Base-by-base conservation (phyloP, 92 coral and sea anemone species). In the Actinernus sp. region DNA sequence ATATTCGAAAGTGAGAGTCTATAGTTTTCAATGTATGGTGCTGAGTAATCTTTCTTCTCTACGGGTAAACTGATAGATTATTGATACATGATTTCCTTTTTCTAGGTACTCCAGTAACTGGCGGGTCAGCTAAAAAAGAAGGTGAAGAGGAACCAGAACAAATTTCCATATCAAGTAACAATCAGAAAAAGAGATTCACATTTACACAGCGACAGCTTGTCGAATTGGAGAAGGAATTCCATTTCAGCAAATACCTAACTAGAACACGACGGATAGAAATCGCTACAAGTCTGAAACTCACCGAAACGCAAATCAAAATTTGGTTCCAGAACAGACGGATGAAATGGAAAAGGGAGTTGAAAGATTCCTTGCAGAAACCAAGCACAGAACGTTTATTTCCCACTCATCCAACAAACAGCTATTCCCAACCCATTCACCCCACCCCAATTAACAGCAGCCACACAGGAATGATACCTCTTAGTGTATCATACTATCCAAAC, bases 291-390 rank as follows among this genome's bases (percentile, higher is more conserved):
- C 74, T 95, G 30, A 92, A 81, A 48, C 87, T 95, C 47, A 95
- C 97, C 3, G 99, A 95, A 73, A 88, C 88, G 31, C 99, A 95
- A 75, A 91, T 95, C 55, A 95, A 95, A 59, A 91, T 95, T 29
- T 95, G 99, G 99, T 95, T 95, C 73, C 99, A 95, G 76, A 95
- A 95, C 75, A 69, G 99, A 38, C 74, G 99, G 26, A 95, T 95
- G 99, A 95, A 95, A 55, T 95, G 99, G 99, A 95, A 95, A 50
- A 74, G 99, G 55, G 97, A 92, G 44, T 55, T 91, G n/a, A 95
- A 91, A 55, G 97, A 95, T 58, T 58, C 92, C 26, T 41, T 82
- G 71, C 97, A 87, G 23, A 81, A 84, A 58, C 84, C 54, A 16
- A 40, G 8, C 8, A 36, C 7, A 7, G 52, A 18, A 5, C 17